phyloP scores from a whole-genome alignment of 2,797 vertebrate species.

The Ctenopoma kingsleyae region DNA sequence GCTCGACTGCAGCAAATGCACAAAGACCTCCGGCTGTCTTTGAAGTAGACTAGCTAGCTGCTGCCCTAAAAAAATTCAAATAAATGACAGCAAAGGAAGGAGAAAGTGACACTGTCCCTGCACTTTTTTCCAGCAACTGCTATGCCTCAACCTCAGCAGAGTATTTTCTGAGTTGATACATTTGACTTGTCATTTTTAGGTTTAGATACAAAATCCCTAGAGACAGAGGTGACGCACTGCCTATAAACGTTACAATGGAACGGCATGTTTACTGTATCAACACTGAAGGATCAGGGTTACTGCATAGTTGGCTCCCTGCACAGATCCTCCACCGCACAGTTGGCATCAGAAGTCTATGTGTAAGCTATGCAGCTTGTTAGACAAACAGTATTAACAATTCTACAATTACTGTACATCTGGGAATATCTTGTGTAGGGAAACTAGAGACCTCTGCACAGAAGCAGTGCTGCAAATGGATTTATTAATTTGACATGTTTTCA shows the following conservation, averaged over 20 bases:
- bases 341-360: conserved; percentile 58
- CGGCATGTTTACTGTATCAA: conserved; percentile 67
- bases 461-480: conserved; percentile 56
- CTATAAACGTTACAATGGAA: conserved; percentile 66
- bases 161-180: conserved; percentile 55
- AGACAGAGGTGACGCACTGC: conserved; percentile 63
- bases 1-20: conserved; percentile 63
- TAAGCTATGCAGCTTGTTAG: conserved; percentile 61
- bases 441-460: conserved; percentile 33
- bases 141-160: conserved; percentile 59
- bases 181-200: conserved; percentile 66
- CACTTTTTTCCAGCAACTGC: conserved; percentile 33
- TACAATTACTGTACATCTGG: conserved; percentile 44
- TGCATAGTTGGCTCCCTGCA: conserved; percentile 66
- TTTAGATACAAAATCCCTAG: conserved; percentile 55
- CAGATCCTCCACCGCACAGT: conserved; percentile 44
- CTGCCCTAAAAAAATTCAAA: conserved; percentile 65
- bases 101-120: conserved; percentile 64
- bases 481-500: conserved; percentile 45
- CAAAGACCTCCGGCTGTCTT: conserved; percentile 75
- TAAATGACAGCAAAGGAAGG: conserved; percentile 66
- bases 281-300: conserved; percentile 68
- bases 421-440: conserved; percentile 28
- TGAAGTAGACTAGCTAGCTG: conserved; percentile 70
- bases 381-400: conserved; percentile 55